These are phyloP conservation scores for Caenorhabditis latens DNA, from an alignment of 1,140 invertebrate genomes.

Conservation along the genomic window DNA sequence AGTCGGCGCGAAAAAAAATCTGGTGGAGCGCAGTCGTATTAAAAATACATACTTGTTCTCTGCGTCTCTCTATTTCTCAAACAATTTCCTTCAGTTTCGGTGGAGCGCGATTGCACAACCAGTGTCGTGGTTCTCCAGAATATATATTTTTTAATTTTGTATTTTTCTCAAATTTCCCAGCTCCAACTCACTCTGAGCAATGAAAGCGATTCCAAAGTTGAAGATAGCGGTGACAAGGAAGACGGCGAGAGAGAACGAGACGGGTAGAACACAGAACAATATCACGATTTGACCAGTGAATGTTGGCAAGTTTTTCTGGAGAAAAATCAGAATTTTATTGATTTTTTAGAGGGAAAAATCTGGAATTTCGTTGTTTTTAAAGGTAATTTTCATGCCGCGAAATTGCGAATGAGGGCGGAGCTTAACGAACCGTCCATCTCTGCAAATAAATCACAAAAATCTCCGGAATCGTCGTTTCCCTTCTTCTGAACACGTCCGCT, in stretches of 20 bases:
- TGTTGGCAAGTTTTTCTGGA: conserved; percentile 8
- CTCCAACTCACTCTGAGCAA: conserved; percentile 57
- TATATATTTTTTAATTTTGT: no score
- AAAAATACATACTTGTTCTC: no score
- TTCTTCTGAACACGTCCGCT: conserved; percentile 15
- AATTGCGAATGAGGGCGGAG: no score
- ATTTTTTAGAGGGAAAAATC: background rate
- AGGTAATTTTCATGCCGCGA: no score
- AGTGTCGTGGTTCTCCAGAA: background rate
- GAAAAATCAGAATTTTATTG: background rate
- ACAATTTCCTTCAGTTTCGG: no score
- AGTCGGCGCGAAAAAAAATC: no score
- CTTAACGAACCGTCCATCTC: background rate
- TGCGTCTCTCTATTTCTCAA: no score
- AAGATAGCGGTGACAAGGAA: conserved; percentile 53
- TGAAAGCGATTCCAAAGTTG: conserved; percentile 56
- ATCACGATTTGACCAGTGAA: conserved; percentile 45
- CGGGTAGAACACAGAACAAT: conserved; percentile 55
- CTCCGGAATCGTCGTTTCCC: background rate
- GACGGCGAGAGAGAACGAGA: conserved; percentile 50
- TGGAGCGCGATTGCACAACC: no score
- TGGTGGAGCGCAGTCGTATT: no score
- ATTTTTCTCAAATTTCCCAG: background rate
- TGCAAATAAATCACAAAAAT: background rate
- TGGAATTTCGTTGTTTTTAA: no score